These are phyloP conservation scores for Pseudopipra pipra DNA, from an alignment of 2,113 vertebrate genomes.

Conservation along the genomic window DNA sequence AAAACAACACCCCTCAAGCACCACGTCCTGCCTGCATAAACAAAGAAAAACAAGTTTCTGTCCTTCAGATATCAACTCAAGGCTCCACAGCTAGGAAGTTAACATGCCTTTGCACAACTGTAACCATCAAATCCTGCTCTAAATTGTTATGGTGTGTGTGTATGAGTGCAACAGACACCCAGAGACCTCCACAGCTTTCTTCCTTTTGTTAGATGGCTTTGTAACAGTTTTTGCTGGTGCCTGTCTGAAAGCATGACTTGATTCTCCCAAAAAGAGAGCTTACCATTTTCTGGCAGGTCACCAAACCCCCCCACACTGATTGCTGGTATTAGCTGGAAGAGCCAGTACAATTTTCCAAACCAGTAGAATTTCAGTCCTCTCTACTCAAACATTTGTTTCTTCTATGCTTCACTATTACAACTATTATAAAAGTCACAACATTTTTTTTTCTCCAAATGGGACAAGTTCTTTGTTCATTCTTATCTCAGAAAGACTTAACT, in stretches of 20 bases:
- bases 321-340: background rate
- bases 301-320: background rate
- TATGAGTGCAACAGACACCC: background rate
- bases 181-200: background rate
- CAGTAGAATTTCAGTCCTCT: background rate
- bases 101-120: fast-evolving
- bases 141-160: background rate
- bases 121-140: background rate
- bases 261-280: background rate
- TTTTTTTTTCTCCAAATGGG: background rate
- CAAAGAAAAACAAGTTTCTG: background rate
- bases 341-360: background rate
- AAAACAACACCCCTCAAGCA: background rate
- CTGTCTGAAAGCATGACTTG: background rate
- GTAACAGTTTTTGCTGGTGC: background rate
- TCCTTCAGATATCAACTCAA: background rate
- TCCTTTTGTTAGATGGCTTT: background rate
- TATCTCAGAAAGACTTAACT: background rate
- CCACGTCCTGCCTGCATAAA: background rate
- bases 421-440: background rate
- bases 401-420: background rate
- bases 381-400: background rate
- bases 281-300: background rate
- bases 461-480: background rate
- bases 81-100: background rate